Evolutionary conservation across 2,888 invertebrate species (phyloP).

Genomic region (Tanypteryx hageni): DNA sequence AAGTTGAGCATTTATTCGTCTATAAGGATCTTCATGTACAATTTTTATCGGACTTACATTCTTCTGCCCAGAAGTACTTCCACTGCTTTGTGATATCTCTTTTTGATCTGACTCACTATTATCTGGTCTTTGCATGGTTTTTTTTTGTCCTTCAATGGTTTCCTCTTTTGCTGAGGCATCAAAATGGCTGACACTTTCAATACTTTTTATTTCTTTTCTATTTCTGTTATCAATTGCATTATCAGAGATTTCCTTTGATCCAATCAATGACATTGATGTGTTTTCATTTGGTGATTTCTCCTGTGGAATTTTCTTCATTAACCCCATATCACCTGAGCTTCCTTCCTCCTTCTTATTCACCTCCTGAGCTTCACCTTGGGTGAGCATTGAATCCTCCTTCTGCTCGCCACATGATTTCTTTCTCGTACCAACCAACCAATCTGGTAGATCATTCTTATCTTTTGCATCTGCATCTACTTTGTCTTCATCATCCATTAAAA

Average conservation of each 20-base stretch:
- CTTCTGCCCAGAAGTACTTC: background rate
- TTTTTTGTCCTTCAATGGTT: background rate
- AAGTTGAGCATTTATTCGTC: background rate
- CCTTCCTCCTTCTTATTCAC: background rate
- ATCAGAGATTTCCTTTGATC: background rate
- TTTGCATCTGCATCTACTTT: background rate
- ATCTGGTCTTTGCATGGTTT: background rate
- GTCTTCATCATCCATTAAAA: constrained; percentile 7
- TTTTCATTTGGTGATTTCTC: background rate
- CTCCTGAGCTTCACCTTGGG: background rate
- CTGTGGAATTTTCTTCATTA: background rate
- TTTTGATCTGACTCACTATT: background rate
- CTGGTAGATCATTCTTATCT: background rate
- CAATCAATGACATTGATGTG: background rate
- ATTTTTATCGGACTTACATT: background rate
- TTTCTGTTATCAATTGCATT: background rate
- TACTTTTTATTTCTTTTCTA: background rate
- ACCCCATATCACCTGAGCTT: background rate
- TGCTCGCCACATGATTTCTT: background rate
- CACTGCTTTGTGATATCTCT: background rate
- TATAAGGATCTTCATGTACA: background rate
- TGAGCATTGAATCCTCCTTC: background rate
- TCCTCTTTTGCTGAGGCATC: background rate
- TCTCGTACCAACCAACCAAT: constrained; percentile 5
- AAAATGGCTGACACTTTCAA: background rate